phyloP scores from a whole-genome alignment of 2,888 invertebrate species.

The Tachina lurida region DNA sequence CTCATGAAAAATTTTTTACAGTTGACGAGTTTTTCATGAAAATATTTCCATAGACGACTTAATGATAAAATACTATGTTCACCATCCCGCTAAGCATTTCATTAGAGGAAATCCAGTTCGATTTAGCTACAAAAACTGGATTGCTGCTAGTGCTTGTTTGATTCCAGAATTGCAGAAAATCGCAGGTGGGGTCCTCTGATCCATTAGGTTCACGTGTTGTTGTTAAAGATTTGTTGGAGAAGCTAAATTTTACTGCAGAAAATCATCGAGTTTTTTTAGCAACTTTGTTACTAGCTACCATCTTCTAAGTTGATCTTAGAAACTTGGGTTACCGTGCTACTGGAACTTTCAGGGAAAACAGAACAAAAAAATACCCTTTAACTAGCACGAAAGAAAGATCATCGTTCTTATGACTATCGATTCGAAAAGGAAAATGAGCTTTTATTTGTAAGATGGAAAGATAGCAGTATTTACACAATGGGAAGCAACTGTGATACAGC shows the following conservation, averaged over 20 bases:
- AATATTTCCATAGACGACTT: conserved; percentile 31
- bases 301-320: too few species aligned
- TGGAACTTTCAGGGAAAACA: neutral
- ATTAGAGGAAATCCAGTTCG: conserved; percentile 5
- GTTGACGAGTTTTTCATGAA: conserved; percentile 17
- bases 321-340: too few species aligned
- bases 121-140: conserved; percentile 14
- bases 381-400: neutral
- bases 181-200: neutral
- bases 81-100: conserved; percentile 17
- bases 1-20: neutral
- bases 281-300: too few species aligned
- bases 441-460: neutral
- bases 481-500: neutral
- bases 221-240: neutral
- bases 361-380: neutral
- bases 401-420: neutral
- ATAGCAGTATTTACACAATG: conserved; percentile 1
- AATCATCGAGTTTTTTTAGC: too few species aligned
- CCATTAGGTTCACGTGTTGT: neutral
- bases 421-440: neutral
- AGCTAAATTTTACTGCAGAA: neutral
- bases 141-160: conserved; percentile 5
- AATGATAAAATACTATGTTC: conserved; percentile 37
- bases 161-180: conserved; percentile 7